These are phyloP conservation scores for Formica aserva DNA, from an alignment of 2,888 invertebrate species.

Conservation along the genomic window DNA sequence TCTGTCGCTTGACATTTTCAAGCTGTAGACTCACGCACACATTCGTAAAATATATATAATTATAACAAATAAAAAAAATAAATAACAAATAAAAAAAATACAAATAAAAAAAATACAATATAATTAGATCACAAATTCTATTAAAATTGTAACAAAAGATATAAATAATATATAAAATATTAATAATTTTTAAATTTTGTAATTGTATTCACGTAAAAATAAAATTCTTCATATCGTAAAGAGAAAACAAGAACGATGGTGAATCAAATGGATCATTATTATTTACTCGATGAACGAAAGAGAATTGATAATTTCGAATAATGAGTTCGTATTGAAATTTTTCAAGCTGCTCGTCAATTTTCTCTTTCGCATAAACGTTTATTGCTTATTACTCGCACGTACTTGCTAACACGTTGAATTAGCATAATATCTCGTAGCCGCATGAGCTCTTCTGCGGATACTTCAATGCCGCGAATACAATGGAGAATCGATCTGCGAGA, in stretches of 20 bases:
- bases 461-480: constrained; percentile 74
- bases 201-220: not conserved
- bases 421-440: constrained; percentile 74
- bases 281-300: not conserved
- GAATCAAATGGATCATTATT: not conserved
- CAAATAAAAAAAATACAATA: not conserved
- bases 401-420: constrained; percentile 76
- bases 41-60: not conserved
- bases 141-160: not conserved
- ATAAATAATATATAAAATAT: not conserved
- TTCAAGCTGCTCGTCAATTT: not conserved
- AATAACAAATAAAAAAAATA: not conserved
- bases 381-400: constrained; percentile 64
- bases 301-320: not conserved
- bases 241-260: not conserved
- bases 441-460: constrained; percentile 69
- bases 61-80: not conserved
- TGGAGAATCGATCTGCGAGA: constrained; percentile 77
- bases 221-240: not conserved
- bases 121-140: not conserved
- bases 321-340: not conserved
- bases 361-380: constrained; percentile 43
- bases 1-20: constrained; percentile 35
- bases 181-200: not conserved
- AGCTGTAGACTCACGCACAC: not conserved